Conservation (phyloP, 2,888 invertebrate species). For the Pseudolycoriella hygida region DNA sequence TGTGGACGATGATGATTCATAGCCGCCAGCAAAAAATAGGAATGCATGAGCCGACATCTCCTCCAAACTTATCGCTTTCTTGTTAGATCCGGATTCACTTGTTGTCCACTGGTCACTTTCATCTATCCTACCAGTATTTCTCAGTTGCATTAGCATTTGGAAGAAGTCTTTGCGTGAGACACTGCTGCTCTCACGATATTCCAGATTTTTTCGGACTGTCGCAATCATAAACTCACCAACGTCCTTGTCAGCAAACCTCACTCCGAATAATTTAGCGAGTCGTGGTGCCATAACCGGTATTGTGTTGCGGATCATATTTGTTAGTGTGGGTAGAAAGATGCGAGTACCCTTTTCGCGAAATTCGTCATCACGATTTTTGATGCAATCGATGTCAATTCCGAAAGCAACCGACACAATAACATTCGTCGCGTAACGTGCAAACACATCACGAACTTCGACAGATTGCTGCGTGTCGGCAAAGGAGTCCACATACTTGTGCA, state of each 20-base stretch:
- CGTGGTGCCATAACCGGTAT: not conserved
- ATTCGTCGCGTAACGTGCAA: constrained; percentile 21
- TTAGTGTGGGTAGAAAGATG: no score
- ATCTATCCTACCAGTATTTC: constrained; percentile 3
- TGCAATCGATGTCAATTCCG: constrained; percentile 17
- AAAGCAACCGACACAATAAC: constrained; percentile 23
- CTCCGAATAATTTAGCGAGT: not conserved
- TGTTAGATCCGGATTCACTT: not conserved
- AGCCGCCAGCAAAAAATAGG: not conserved
- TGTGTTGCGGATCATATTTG: not conserved
- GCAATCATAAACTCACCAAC: constrained; percentile 3
- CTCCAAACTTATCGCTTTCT: constrained; percentile 1
- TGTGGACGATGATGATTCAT: not conserved
- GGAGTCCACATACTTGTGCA: constrained; percentile 26
- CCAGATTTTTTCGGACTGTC: not conserved
- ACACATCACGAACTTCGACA: constrained; percentile 25
- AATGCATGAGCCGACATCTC: constrained; percentile 1
- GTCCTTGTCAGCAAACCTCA: constrained; percentile 3
- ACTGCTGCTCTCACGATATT: constrained; percentile 4
- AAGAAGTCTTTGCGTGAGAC: constrained; percentile 4
- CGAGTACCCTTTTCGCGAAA: constrained; percentile 15
- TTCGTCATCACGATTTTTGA: constrained; percentile 15
- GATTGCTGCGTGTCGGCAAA: constrained; percentile 20
- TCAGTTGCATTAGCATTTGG: constrained; percentile 4
- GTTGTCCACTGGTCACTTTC: not conserved